phyloP scores from a whole-genome alignment of 2,113 vertebrate genomes.

The Mustela nigripes region DNA sequence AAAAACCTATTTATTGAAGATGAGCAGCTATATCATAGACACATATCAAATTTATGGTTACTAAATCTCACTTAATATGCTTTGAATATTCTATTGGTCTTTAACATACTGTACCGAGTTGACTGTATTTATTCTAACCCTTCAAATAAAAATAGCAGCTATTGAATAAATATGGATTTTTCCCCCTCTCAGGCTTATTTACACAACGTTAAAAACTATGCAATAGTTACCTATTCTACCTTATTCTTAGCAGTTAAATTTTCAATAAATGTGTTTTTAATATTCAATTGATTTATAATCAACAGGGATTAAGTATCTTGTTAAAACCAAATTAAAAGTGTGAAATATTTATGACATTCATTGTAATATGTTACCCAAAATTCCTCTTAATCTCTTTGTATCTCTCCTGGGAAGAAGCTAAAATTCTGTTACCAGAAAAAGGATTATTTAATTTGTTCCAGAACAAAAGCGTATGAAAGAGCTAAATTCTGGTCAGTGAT shows the following conservation, averaged over 20 bases:
- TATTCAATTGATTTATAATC: constrained; percentile 73
- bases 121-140: constrained; percentile 56
- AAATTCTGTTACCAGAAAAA: constrained; percentile 52
- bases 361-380: constrained; percentile 73
- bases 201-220: constrained; percentile 74
- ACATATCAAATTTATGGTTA: constrained; percentile 71
- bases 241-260: constrained; percentile 64
- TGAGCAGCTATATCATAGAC: constrained; percentile 72
- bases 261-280: constrained; percentile 80
- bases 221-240: constrained; percentile 66
- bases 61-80: constrained; percentile 77
- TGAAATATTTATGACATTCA: constrained; percentile 80
- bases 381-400: constrained; percentile 67
- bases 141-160: constrained; percentile 72
- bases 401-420: constrained; percentile 66
- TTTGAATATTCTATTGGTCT: constrained; percentile 74
- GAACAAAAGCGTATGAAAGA: constrained; percentile 42
- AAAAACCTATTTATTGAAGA: constrained; percentile 81
- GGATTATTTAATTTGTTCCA: constrained; percentile 71
- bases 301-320: constrained; percentile 81
- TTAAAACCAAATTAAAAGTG: constrained; percentile 82
- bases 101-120: constrained; percentile 64
- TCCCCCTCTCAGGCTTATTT: constrained; percentile 64
- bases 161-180: constrained; percentile 66
- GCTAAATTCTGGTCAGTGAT: constrained; percentile 43